Conservation (phyloP, 2,797 vertebrate genomes). For the Poliocrania exsul region DNA sequence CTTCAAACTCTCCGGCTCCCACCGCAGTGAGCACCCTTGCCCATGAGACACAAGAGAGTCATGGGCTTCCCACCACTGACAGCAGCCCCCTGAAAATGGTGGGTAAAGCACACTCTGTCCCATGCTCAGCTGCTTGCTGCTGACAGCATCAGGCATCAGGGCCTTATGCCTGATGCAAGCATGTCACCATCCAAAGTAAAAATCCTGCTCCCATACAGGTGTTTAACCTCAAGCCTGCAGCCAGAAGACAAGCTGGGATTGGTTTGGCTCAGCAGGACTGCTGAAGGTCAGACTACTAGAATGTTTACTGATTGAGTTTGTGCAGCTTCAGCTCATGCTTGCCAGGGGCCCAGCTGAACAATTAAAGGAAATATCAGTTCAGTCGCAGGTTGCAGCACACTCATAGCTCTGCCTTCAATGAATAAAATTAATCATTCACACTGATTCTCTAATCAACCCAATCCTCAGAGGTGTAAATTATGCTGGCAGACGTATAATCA, state of each 20-base stretch:
- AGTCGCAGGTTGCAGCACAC: background rate
- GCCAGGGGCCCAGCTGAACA: conserved; percentile 52
- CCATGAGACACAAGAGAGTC: background rate
- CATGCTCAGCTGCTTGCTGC: background rate
- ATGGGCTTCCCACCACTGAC: background rate
- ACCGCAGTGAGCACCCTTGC: background rate
- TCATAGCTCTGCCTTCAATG: conserved; percentile 31
- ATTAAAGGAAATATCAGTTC: conserved; percentile 44
- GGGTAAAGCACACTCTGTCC: background rate
- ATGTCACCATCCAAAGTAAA: background rate
- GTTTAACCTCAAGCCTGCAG: background rate
- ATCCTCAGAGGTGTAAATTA: conserved; percentile 63
- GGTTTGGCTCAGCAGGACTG: background rate
- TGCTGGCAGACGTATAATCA: conserved; percentile 57
- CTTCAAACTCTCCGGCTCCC: background rate
- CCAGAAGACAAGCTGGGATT: background rate
- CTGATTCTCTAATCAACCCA: conserved; percentile 63
- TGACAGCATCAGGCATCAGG: accelerated
- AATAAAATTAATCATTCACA: conserved; percentile 63
- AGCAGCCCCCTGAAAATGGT: background rate
- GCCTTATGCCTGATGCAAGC: accelerated
- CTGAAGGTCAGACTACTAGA: background rate
- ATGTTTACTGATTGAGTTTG: background rate
- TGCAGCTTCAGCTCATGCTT: conserved; percentile 5
- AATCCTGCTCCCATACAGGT: background rate